A percentile compares a stretch with the other conserved stretches of the same genome.
Conservation (phyloP, 2,888 invertebrate genomes). For the Heteropelma amictum region DNA sequence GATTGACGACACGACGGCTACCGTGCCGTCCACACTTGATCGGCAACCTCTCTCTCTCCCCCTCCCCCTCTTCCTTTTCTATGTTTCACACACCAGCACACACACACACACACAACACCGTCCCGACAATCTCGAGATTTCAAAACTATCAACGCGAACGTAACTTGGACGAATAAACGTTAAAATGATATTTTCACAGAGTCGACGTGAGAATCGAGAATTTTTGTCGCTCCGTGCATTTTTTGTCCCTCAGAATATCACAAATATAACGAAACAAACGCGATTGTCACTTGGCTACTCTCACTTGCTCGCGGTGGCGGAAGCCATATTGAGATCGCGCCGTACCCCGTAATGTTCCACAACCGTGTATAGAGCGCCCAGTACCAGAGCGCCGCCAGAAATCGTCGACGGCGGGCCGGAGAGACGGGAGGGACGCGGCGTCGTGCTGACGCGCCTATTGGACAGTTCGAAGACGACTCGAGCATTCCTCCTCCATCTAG, state of each 20-base stretch:
- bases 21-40: conserved; percentile 54
- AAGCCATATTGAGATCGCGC: conserved; percentile 76
- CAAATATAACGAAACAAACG: conserved; percentile 59
- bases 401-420: conserved; percentile 44
- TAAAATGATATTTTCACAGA: not conserved
- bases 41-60: conserved; percentile 28
- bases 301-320: conserved; percentile 74
- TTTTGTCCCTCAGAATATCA: conserved; percentile 43
- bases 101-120: conserved; percentile 36
- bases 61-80: not conserved
- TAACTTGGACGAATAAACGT: not conserved
- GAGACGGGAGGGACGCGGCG: conserved; percentile 28
- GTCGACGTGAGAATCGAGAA: conserved; percentile 16
- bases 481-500: conserved; percentile 55
- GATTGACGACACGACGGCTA: conserved; percentile 57
- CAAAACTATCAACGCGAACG: conserved; percentile 3
- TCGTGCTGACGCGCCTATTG: conserved; percentile 53
- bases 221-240: not conserved
- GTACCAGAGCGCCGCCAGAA: conserved; percentile 32
- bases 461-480: conserved; percentile 44
- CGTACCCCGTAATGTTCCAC: conserved; percentile 63
- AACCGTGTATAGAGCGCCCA: conserved; percentile 55
- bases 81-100: conserved; percentile 2
- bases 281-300: conserved; percentile 69
- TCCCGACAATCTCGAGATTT: conserved; percentile 52